These are phyloP conservation scores for Drosophila ironensis DNA, from an alignment of 1,140 invertebrate genomes.

Conservation along the genomic window DNA sequence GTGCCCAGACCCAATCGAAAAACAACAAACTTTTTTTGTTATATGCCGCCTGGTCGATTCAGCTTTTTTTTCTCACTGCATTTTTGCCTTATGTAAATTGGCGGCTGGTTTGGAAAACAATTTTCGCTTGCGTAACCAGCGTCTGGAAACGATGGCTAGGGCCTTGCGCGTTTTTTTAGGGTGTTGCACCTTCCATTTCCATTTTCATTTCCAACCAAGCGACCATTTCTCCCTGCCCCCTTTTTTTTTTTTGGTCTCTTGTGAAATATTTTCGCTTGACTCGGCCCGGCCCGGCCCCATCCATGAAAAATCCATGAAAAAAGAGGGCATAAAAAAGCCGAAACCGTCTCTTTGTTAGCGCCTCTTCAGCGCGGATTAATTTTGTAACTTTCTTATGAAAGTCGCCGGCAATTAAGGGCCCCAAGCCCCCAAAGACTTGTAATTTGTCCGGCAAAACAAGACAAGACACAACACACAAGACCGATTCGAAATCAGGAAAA, in stretches of 20 bases:
- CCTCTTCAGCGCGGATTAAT: constrained; percentile 33
- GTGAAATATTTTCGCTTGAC: constrained; percentile 31
- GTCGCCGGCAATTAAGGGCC: constrained; percentile 40
- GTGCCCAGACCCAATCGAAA: not conserved
- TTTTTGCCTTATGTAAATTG: constrained; percentile 31
- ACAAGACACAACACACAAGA: too few relatives aligned
- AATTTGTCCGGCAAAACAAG: not conserved
- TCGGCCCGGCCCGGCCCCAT: not conserved
- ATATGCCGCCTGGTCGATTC: too few relatives aligned
- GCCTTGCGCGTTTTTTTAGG: constrained; percentile 15
- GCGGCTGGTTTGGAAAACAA: too few relatives aligned
- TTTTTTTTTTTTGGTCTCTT: constrained; percentile 2
- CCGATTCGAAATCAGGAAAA: too few relatives aligned
- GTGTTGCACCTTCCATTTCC: constrained; percentile 26
- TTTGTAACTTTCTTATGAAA: constrained; percentile 55
- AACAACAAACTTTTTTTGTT: too few relatives aligned
- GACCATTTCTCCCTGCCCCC: not conserved
- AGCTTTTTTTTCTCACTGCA: too few relatives aligned
- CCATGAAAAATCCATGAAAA: too few relatives aligned
- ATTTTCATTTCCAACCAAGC: constrained; percentile 1
- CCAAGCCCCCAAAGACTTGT: not conserved
- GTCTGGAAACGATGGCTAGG: constrained; percentile 14
- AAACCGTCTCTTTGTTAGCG: constrained; percentile 20
- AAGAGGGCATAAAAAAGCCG: not conserved
- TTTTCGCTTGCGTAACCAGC: constrained; percentile 29